phyloP scores from a whole-genome alignment of 2,888 invertebrate species.

The Drosophila planitibia region DNA sequence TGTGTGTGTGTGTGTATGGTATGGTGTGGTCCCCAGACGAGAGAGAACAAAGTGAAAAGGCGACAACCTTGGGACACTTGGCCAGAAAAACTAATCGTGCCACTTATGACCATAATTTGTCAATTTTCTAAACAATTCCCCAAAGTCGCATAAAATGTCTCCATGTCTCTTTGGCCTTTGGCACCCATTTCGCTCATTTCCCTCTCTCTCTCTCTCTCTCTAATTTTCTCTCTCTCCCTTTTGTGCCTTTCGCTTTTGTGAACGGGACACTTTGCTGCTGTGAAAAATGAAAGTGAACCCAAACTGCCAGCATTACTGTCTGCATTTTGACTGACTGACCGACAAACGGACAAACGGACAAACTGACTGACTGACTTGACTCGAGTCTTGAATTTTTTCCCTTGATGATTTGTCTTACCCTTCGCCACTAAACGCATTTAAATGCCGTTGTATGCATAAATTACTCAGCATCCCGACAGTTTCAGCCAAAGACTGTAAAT shows the following conservation, averaged over 20 bases:
- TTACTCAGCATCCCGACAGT: constrained; percentile 58
- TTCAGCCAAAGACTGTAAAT: constrained; percentile 63
- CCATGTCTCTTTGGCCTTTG: constrained; percentile 65
- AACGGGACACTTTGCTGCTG: constrained; percentile 52
- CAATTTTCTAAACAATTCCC: constrained; percentile 80
- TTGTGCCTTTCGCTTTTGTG: constrained; percentile 7
- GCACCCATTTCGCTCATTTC: constrained; percentile 67
- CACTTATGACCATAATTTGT: constrained; percentile 78
- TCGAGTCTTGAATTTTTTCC: not conserved
- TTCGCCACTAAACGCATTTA: constrained; percentile 54
- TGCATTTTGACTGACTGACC: constrained; percentile 13
- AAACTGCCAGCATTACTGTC: constrained; percentile 46
- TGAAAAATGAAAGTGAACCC: constrained; percentile 70
- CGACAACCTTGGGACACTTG: constrained; percentile 62
- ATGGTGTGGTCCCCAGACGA: not conserved
- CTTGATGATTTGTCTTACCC: constrained; percentile 15
- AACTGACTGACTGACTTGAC: constrained; percentile 8
- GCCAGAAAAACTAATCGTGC: constrained; percentile 68
- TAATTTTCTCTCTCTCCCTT: not conserved
- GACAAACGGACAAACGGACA: constrained; percentile 15
- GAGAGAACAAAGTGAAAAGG: constrained; percentile 44
- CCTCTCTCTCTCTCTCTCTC: constrained; percentile 13
- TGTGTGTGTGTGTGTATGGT: not conserved
- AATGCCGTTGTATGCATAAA: constrained; percentile 71
- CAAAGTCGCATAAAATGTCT: constrained; percentile 67